Evolutionary conservation across 2,797 vertebrate species (phyloP), one percentile per base, ranked within the genome.

Genomic region (Trachurus trachurus): DNA sequence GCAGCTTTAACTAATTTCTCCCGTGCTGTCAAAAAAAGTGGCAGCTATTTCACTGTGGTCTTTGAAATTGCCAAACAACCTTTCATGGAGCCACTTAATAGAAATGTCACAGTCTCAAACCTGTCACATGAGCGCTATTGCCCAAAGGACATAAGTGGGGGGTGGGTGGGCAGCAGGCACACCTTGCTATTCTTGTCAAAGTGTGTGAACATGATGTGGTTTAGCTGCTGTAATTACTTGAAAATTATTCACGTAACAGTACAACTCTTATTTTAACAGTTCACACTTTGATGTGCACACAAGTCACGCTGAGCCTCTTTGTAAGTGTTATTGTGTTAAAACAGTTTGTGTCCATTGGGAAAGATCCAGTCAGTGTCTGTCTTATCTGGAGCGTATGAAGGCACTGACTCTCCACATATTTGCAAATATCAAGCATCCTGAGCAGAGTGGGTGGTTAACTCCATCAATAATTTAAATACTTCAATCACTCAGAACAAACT

Each of bases 91-190:
- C 77, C 78, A 89, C 85, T 89, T 88, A 93, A 93, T 79, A 87
- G 71, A 93, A 94, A 93, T 93, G 92, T 89, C 92, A 93, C 81
- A 54, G 75, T 86, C 69, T 81, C 76, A 42, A 58, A 74, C 64
- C 75, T 78, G 82, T 85, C 85, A 83, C 76, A 80, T 45, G 66
- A 80, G 65, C 71, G 66, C 61, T 62, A 16, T 57, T 77, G 82
- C 70, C 77, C 71, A 64, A 53, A 87, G 83, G 72, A 81, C 69
- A 68, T 49, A 26, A 64, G 66, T 21, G 34, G 42, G 47, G 4
- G 31, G 66, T 44, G 70, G 57, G 39, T 65, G 47, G 71, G 57
- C 0, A 11, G 29, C 49, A 61, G 40, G 66, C 65, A 31, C 77
- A 77, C 37, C 66, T 81, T 53, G 54, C 71, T 68, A 56, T 85